These are phyloP conservation scores for Matsumurasca onukii DNA, from an alignment of 1,140 invertebrate species.

Conservation along the genomic window DNA sequence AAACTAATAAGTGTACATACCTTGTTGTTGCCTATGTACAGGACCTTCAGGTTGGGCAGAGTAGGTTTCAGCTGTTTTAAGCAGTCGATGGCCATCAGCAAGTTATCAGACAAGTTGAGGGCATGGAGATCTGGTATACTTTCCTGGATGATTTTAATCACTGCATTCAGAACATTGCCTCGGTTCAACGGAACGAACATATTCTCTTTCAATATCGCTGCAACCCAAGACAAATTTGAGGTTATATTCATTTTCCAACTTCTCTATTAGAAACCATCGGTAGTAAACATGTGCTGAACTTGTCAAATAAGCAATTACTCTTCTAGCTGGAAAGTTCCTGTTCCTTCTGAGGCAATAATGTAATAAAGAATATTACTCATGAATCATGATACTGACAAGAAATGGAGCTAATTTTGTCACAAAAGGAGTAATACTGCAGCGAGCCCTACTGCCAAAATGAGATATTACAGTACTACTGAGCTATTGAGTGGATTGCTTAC, in stretches of 20 bases:
- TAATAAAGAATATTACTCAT: too few relatives aligned
- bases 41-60: conserved; percentile 71
- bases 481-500: too few relatives aligned
- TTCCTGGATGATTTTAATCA: conserved; percentile 75
- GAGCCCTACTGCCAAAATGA: too few relatives aligned
- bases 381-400: too few relatives aligned
- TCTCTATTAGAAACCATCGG: neutral
- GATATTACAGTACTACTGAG: too few relatives aligned
- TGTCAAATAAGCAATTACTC: too few relatives aligned
- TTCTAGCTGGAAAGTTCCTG: too few relatives aligned
- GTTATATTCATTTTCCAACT: too few relatives aligned
- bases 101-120: conserved; percentile 81
- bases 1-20: conserved; percentile 57
- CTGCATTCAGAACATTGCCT: conserved; percentile 65
- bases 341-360: too few relatives aligned
- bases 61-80: conserved; percentile 62
- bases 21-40: conserved; percentile 81
- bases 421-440: too few relatives aligned
- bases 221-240: conserved; percentile 41
- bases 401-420: too few relatives aligned
- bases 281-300: neutral
- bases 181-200: conserved; percentile 75
- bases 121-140: conserved; percentile 80
- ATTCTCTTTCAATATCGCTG: conserved; percentile 66
- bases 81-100: conserved; percentile 65